Conservation (phyloP, 2,888 invertebrate species). For the Ganaspis brasiliensis region DNA sequence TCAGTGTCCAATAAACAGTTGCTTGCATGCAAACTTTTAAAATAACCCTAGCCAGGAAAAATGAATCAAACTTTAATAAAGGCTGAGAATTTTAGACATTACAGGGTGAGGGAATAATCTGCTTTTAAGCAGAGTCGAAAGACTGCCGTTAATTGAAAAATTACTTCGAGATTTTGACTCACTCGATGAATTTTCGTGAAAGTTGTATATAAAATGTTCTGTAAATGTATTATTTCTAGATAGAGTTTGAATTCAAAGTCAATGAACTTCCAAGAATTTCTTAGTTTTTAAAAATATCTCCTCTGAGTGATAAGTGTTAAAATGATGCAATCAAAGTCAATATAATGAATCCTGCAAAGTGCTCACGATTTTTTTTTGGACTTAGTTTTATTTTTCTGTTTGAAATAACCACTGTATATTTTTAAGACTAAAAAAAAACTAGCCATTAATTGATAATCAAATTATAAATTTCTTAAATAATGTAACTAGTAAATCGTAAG, state of each 20-base stretch:
- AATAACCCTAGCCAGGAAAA: neutral
- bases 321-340: conserved; percentile 27
- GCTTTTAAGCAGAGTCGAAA: neutral
- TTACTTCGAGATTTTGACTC: neutral
- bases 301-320: conserved; percentile 6
- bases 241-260: conserved; percentile 1
- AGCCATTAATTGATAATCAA: conserved; percentile 29
- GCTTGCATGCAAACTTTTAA: neutral
- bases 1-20: neutral
- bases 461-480: conserved; percentile 2
- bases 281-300: neutral
- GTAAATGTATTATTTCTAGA: conserved; percentile 21
- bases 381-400: neutral
- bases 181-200: neutral
- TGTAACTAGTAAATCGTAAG: neutral
- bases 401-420: neutral
- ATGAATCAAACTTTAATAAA: conserved; percentile 8
- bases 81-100: conserved; percentile 14
- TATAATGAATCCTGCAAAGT: conserved; percentile 10
- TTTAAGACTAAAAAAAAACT: neutral
- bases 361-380: neutral
- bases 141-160: conserved; percentile 20
- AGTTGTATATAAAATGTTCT: conserved; percentile 32
- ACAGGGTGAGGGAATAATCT: conserved; percentile 17
- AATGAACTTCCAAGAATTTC: conserved; percentile 12